phyloP scores from a whole-genome alignment of 1,140 invertebrate species.

The Heterodera carotae region DNA sequence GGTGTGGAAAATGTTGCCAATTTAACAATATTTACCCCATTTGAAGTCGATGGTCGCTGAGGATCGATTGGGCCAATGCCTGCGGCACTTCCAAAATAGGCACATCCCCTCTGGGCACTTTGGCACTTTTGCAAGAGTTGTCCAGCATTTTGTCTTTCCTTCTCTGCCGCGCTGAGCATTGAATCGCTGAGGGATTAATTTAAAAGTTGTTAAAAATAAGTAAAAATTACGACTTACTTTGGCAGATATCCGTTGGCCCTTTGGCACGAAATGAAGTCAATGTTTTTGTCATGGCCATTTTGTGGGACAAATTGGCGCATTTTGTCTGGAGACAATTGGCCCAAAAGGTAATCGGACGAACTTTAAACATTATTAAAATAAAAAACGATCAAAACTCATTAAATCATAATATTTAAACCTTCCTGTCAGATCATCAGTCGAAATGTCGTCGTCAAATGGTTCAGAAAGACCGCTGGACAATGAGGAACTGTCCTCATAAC shows the following conservation, averaged over 20 bases:
- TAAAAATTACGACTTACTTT: background rate
- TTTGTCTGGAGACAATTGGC: slow-evolving; percentile 12
- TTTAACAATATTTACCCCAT: background rate
- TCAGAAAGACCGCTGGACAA: slow-evolving; percentile 37
- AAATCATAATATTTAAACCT: slow-evolving; percentile 11
- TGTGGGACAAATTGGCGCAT: background rate
- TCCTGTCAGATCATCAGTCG: slow-evolving; percentile 37
- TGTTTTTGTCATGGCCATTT: slow-evolving; percentile 6
- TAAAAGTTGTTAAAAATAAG: background rate
- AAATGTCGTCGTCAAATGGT: slow-evolving; percentile 31
- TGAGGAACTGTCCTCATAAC: slow-evolving; percentile 41
- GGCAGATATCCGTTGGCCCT: background rate
- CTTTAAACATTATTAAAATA: slow-evolving; percentile 16
- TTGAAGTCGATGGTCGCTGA: slow-evolving; percentile 1
- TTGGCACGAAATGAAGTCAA: background rate
- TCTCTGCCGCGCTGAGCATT: background rate
- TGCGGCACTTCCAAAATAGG: background rate
- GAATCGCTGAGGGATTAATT: background rate
- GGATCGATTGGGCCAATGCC: background rate
- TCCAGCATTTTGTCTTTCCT: background rate
- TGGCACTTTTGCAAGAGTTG: slow-evolving; percentile 11
- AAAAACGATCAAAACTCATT: background rate
- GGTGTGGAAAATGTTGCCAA: background rate
- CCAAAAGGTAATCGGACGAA: slow-evolving; percentile 13
- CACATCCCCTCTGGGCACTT: slow-evolving; percentile 5